Conservation (phyloP, 2,113 vertebrate species). For the Ailuropoda melanoleuca region DNA sequence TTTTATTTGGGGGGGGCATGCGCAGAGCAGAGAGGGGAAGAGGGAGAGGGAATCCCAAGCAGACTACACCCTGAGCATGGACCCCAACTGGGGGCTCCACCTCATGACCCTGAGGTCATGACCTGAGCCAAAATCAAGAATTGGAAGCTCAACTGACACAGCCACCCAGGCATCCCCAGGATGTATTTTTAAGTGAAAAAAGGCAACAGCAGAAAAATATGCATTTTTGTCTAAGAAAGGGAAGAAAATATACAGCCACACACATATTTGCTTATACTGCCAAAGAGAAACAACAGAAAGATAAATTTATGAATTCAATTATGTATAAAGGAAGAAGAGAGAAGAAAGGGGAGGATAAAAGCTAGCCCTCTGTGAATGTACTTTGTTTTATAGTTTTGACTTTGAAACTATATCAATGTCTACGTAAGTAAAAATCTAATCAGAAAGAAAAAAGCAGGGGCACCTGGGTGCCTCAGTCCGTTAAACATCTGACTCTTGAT, state of each 20-base stretch:
- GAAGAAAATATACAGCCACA: neutral
- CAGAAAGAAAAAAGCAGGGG: neutral
- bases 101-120: too few species aligned
- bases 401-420: neutral
- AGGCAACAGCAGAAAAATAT: neutral
- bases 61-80: too few species aligned
- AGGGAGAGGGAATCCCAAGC: too few species aligned
- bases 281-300: neutral
- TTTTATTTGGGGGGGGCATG: too few species aligned
- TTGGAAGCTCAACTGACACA: too few species aligned
- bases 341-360: neutral
- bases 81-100: too few species aligned
- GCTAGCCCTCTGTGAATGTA: neutral
- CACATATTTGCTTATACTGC: neutral
- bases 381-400: neutral
- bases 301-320: neutral
- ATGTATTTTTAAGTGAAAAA: neutral
- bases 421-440: neutral
- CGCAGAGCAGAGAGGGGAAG: too few species aligned
- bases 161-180: neutral
- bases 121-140: too few species aligned
- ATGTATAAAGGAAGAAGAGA: neutral
- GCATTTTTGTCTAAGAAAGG: conserved; percentile 24
- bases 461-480: too few species aligned
- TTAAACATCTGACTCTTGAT: too few species aligned